A percentile compares a stretch with the other conserved stretches of the same genome.
Conservation (phyloP, 1,140 invertebrate genomes). For the Rhagoletis pomonella region DNA sequence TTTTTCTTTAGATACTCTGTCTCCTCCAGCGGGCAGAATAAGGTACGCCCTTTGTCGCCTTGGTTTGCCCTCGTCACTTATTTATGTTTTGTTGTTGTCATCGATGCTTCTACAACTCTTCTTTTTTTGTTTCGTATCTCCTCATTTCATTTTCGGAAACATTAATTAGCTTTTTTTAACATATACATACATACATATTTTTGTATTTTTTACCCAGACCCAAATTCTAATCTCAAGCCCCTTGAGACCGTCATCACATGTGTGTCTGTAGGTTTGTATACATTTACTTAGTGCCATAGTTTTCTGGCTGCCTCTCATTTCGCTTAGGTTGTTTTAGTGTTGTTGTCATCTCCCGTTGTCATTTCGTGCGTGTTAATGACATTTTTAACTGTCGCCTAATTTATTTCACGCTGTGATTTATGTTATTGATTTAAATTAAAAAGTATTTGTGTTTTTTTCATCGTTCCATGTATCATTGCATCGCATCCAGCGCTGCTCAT, state of each 20-base stretch:
- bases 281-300: neutral
- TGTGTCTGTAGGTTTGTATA: neutral
- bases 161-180: slow-evolving; percentile 51
- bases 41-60: slow-evolving; percentile 4
- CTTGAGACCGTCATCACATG: neutral
- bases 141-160: neutral
- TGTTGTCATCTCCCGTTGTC: neutral
- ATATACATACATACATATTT: neutral
- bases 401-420: slow-evolving; percentile 52
- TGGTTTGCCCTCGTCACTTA: slow-evolving; percentile 9
- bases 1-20: neutral
- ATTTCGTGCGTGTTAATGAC: slow-evolving; percentile 52
- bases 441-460: slow-evolving; percentile 25
- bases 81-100: neutral
- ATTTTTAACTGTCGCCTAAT: slow-evolving; percentile 55
- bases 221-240: slow-evolving; percentile 4
- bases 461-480: neutral
- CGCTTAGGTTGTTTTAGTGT: neutral
- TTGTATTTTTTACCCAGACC: neutral
- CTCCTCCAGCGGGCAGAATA: neutral
- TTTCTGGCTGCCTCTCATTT: neutral
- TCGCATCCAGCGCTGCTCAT: slow-evolving; percentile 16
- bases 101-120: slow-evolving; percentile 3
- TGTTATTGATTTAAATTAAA: slow-evolving; percentile 39
- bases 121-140: neutral